Conservation (phyloP, 2,888 invertebrate genomes). For the Tachina lurida region DNA sequence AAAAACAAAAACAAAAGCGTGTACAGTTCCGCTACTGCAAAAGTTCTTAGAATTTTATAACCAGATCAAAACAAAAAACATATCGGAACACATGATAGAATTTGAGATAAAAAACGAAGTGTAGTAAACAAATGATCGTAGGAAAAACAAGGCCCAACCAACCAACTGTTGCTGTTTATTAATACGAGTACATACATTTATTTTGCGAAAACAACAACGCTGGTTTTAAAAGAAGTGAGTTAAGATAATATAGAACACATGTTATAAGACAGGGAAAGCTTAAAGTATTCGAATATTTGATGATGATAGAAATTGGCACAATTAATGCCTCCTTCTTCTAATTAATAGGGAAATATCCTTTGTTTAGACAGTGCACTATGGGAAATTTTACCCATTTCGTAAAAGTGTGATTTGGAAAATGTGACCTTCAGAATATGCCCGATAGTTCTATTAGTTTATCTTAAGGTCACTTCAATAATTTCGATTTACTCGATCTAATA, state of each 20-base stretch:
- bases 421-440: too few relatives aligned
- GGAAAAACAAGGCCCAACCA: neutral
- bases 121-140: neutral
- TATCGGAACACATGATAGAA: conserved; percentile 15
- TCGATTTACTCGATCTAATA: too few relatives aligned
- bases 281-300: too few relatives aligned
- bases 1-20: neutral
- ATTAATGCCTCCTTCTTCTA: too few relatives aligned
- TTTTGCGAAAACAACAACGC: neutral
- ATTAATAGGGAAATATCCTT: too few relatives aligned
- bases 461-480: too few relatives aligned
- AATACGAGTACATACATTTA: neutral
- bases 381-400: too few relatives aligned
- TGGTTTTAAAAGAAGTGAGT: neutral
- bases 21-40: conserved; percentile 36
- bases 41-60: conserved; percentile 57
- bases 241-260: neutral
- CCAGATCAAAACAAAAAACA: conserved; percentile 48
- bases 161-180: conserved; percentile 52
- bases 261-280: too few relatives aligned
- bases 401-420: too few relatives aligned
- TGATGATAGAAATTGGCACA: too few relatives aligned
- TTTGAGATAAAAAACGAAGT: neutral
- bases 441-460: too few relatives aligned
- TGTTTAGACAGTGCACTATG: too few relatives aligned